phyloP scores from a whole-genome alignment of 2,888 invertebrate species.

The Sepioteuthis lessoniana region DNA sequence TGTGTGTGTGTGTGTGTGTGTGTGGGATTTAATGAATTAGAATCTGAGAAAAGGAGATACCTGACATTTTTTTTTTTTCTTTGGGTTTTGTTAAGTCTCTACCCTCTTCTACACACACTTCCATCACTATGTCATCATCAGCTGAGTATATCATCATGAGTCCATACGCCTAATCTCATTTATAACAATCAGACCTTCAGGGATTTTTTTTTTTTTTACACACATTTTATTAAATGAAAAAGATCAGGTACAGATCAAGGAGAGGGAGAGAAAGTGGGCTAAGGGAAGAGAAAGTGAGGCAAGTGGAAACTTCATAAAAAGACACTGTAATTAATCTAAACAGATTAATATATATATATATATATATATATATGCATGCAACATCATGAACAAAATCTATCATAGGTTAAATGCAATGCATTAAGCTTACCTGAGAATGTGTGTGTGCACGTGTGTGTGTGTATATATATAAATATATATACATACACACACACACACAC shows the following conservation, averaged over 20 bases:
- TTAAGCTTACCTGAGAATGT: neutral
- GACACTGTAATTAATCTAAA: neutral
- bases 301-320: neutral
- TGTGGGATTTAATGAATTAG: too few relatives aligned
- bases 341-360: neutral
- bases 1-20: too few relatives aligned
- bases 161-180: neutral
- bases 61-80: too few relatives aligned
- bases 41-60: too few relatives aligned
- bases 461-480: neutral
- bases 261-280: neutral
- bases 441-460: neutral
- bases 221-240: neutral
- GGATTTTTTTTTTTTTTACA: too few relatives aligned
- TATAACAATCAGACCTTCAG: neutral
- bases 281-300: neutral
- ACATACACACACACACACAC: neutral
- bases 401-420: neutral
- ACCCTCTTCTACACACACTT: too few relatives aligned
- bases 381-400: neutral
- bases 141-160: neutral
- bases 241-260: neutral
- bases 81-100: too few relatives aligned
- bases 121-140: conserved; percentile 8
- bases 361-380: conserved; percentile 16